Evolutionary conservation across 2,797 vertebrate genomes (phyloP).

Genomic region (Sphaeramia orbicularis): DNA sequence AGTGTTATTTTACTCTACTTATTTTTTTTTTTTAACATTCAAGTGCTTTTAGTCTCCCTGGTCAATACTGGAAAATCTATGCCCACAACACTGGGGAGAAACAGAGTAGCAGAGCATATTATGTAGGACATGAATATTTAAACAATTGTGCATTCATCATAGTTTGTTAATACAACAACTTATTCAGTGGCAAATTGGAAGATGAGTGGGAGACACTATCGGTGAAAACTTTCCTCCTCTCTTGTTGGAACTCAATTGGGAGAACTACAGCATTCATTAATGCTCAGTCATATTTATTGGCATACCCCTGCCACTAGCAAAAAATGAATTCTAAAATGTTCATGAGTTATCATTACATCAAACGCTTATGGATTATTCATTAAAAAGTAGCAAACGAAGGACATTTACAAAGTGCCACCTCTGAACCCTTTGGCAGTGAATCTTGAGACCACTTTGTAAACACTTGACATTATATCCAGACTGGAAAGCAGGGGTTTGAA

Average conservation of each 20-base stretch:
- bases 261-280: constrained; percentile 47
- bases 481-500: not conserved
- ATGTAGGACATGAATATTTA: constrained; percentile 52
- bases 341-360: constrained; percentile 60
- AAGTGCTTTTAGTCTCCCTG: not conserved
- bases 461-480: not conserved
- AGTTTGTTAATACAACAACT: constrained; percentile 49
- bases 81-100: not conserved
- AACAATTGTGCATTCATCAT: constrained; percentile 54
- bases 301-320: constrained; percentile 38
- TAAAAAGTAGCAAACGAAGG: constrained; percentile 45
- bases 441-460: constrained; percentile 37
- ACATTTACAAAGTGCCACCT: constrained; percentile 40
- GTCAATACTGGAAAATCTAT: not conserved
- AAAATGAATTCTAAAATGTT: constrained; percentile 52
- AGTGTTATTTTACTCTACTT: no score
- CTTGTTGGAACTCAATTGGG: constrained; percentile 33
- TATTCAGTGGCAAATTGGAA: constrained; percentile 46
- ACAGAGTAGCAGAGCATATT: constrained; percentile 19
- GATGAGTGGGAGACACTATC: constrained; percentile 46
- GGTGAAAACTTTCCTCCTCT: constrained; percentile 36
- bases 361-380: constrained; percentile 67
- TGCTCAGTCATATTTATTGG: constrained; percentile 59
- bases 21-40: constrained; percentile 12
- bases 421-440: constrained; percentile 33